Base-by-base conservation (phyloP, 2,113 vertebrate species). In the human region DNA sequence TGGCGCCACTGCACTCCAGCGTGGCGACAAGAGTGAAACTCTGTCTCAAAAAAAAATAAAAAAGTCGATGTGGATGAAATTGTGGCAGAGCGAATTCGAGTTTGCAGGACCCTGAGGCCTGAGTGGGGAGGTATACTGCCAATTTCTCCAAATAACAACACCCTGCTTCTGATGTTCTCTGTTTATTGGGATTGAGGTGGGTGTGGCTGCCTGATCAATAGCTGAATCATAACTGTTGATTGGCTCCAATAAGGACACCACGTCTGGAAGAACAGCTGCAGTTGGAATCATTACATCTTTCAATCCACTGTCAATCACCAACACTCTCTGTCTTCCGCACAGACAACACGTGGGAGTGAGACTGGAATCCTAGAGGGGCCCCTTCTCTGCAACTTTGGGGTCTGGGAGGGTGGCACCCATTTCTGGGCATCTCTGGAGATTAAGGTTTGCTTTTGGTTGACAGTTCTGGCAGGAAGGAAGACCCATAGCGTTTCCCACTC, bases 101-200 rank as follows among this genome's bases (percentile, higher is more conserved):
- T 3, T 35, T 9, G 5, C 4, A 8, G 2, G 23, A 16, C 30
- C 91, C 18, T 25, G 8, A 30, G 25, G n/a, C 32, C 5, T 16
- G 23, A 2, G 5, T 0, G 20, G 4, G 3, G 18, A 16, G 68
- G 10, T 17, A 1, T 25, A 0, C 35, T 17, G 11, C 12, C 0
- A 5, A 8, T 16, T 14, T 16, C 6, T 14, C 3, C 5, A 8
- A 8, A 20, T 14, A 59, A 35, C 30, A 1, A 5, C 7, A 0
- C n/a, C 6, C n/a, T 52, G 6, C 68, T 55, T 61, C 35, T 11
- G 22, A 5, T 10, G 5, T 9, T 48, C 43, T 13, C 2, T 11
- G 23, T 25, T 40, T 52, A 59, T 30, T 59, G 52, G 61, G 23
- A 20, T 11, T 5, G 59, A 25, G 22, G 6, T 2, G 10, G 7